Evolutionary conservation across 1,140 invertebrate genomes (phyloP), one percentile per base, ranked within the genome.

Genomic region (Dryas iulia): DNA sequence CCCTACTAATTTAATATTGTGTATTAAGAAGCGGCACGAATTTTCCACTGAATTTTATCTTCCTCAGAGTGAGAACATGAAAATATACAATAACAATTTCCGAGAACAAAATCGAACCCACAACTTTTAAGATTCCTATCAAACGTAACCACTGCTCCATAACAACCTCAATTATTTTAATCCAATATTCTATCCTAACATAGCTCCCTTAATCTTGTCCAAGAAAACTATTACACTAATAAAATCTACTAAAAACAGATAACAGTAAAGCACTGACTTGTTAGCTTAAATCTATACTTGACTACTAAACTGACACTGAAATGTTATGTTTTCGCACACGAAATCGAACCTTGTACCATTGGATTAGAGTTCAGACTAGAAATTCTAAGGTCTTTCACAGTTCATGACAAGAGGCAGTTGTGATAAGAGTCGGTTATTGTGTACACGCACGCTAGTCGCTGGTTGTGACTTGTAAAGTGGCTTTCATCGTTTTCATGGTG

Each of bases 361-460:
- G 33, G 0, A n/a, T 12, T 60, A 60, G 11, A 60, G 23, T 8
- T 23, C 10, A 39, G 11, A 18, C 0, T 23, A 24, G 23, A 18
- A 14, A 12, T n/a, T 25, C 1, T n/a, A 47, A 60, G 35, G 14
- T n/a, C 14, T 18, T 25, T 18, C 0, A 60, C 31, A 47, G 33
- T 60, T 60, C 59, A 60, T 60, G 59, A n/a, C 23, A 60, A 60
- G 59, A n/a, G 59, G n/a, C 33, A 33, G 59, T 60, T 60, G 18
- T 39, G 59, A 60, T 60, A 60, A 60, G 59, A 60, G 39, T 47
- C 7, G 59, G 33, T 60, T 60, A 47, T 60, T 60, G 59, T 47
- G 33, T 47, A 25, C 59, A 60, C 23, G 59, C 59, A 60, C 59
- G 59, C 59, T 26, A 60, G 24, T 25, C 11, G 21, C 23, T 60